These are phyloP conservation scores for Sparus aurata DNA, from an alignment of 2,797 vertebrate genomes.

Conservation along the genomic window DNA sequence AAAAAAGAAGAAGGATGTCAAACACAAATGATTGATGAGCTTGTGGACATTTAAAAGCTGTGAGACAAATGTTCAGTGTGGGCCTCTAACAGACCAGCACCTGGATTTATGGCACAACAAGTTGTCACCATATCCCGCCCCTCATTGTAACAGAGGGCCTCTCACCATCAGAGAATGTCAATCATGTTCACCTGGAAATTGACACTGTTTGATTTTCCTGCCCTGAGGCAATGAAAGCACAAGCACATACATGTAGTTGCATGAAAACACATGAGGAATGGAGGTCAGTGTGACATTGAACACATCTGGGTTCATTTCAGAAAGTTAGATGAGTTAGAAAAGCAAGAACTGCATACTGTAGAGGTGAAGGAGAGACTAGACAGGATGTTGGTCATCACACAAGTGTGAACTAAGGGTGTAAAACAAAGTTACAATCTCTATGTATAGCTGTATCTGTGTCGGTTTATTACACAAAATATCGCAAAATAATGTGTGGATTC, in stretches of 20 bases:
- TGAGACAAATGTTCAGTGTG: conserved; percentile 32
- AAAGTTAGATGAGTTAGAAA: not conserved
- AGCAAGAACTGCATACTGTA: conserved; percentile 1
- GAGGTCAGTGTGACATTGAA: conserved; percentile 41
- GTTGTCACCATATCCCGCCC: conserved; percentile 46
- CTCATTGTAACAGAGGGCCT: conserved; percentile 40
- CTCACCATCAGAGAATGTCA: conserved; percentile 50
- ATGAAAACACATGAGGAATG: conserved; percentile 14
- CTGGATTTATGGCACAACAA: conserved; percentile 55
- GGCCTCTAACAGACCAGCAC: conserved; percentile 45
- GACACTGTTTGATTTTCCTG: conserved; percentile 34
- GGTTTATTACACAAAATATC: not conserved
- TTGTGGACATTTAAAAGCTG: conserved; percentile 23
- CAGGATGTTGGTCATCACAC: not conserved
- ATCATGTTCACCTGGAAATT: conserved; percentile 67
- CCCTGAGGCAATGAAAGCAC: conserved; percentile 55
- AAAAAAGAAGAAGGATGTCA: conserved; percentile 19
- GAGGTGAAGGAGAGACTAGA: conserved; percentile 3
- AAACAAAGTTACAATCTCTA: not conserved
- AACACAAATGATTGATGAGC: conserved; percentile 55
- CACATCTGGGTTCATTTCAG: conserved; percentile 29
- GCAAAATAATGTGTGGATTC: not conserved
- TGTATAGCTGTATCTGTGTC: not conserved
- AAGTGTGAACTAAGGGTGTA: not conserved
- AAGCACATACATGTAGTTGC: conserved; percentile 53